Base-by-base conservation (phyloP, 2,113 vertebrate genomes). In the Nannobrachium achirus region DNA sequence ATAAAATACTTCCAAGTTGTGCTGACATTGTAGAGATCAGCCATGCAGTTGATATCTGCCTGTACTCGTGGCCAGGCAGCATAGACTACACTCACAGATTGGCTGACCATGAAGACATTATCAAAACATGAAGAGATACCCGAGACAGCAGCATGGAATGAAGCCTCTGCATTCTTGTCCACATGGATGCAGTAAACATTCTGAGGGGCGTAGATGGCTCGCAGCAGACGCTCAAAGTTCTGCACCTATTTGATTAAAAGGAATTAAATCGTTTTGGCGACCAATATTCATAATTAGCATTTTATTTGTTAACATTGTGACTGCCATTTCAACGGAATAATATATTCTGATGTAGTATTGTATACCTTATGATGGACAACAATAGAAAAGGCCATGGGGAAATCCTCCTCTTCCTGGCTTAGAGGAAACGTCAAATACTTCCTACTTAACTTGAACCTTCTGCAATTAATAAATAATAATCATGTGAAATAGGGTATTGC, bases 1-100 rank as follows among this genome's bases (percentile, higher is more conserved):
- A 98, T 93, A 70, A 98, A 86, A 73, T 98, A 98, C 62, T 94
- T 96, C 97, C 96, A 98, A 41, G 59, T 77, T 11, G 82, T 62
- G 66, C 64, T 93, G 69, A 46, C 69, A 4, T 76, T 70, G 44
- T 93, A 87, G 6, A 98, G 95, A 63, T 98, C 95, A 71, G 87
- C 92, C 95, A 97, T 98, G 78, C 96, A 98, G 85, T 98, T 97
- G 72, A 98, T 86, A 51, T 98, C 96, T 2, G 97, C 96, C 85
- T 98, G 95, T 2, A 98, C 95, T 0, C 96, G 90, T 44, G 92
- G 89, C 95, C 95, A 98, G 0, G 90, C 93, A 4, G 94, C 91
- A 18, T 98, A 98, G 3, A 96, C 90, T 14, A 98, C 94, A 0
- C 5, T 84, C 59, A 95, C 95, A 58, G 91, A 1, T 52, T 88